Conservation (phyloP, 2,888 invertebrate genomes). For the Colletes collaris region DNA sequence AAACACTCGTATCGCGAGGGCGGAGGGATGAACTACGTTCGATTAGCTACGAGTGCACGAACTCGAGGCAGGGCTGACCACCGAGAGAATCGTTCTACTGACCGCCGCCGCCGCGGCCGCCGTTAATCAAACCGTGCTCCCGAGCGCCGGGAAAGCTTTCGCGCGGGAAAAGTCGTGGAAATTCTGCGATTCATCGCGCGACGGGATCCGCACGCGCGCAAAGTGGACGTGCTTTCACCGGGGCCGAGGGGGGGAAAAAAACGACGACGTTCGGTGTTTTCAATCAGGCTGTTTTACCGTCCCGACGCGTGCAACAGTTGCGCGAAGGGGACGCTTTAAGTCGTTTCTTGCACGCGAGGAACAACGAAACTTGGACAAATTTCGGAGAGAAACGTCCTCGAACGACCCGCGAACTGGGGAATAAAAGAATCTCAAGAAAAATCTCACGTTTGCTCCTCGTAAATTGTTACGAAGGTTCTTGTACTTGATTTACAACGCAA, state of each 20-base stretch:
- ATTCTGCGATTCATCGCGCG: constrained; percentile 36
- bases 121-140: constrained; percentile 55
- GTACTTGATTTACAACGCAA: too few relatives aligned
- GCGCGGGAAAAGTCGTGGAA: constrained; percentile 44
- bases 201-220: not conserved
- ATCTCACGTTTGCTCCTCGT: too few relatives aligned
- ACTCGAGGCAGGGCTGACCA: constrained; percentile 64
- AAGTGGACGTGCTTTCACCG: not conserved
- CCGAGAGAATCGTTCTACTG: constrained; percentile 72
- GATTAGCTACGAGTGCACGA: constrained; percentile 46
- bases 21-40: constrained; percentile 34
- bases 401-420: too few relatives aligned
- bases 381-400: too few relatives aligned
- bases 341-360: too few relatives aligned
- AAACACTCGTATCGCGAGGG: constrained; percentile 18
- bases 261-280: not conserved
- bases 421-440: too few relatives aligned
- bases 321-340: too few relatives aligned
- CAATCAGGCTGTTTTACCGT: not conserved
- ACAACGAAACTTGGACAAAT: too few relatives aligned
- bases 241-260: too few relatives aligned
- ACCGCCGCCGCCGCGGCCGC: constrained; percentile 42
- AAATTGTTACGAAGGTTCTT: too few relatives aligned
- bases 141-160: constrained; percentile 25
- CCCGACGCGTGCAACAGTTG: too few relatives aligned